These are phyloP conservation scores for Pollachius pollachius DNA, from an alignment of 2,113 vertebrate species.

Conservation along the genomic window DNA sequence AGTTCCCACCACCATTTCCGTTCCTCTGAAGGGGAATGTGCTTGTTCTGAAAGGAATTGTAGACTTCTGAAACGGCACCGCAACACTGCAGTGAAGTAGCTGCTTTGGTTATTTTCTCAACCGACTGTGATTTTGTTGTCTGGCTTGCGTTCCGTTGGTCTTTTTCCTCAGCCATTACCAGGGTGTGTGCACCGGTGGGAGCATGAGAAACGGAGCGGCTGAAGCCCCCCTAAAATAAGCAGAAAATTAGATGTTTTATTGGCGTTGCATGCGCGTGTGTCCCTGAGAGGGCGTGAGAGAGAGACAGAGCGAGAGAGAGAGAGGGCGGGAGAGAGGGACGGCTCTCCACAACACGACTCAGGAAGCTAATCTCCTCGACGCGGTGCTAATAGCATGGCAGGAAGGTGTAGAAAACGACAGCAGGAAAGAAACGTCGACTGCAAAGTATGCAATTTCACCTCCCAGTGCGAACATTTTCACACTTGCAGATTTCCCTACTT, in stretches of 20 bases:
- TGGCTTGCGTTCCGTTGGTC: conserved; percentile 2
- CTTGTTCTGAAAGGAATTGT: background rate
- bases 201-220: conserved; percentile 25
- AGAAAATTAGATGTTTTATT: conserved; percentile 42
- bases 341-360: conserved; percentile 42
- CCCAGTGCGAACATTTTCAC: conserved; percentile 48
- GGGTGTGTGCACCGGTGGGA: conserved; percentile 14
- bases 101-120: background rate
- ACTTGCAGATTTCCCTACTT: conserved; percentile 49
- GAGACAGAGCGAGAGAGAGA: no score
- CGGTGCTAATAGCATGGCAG: conserved; percentile 46
- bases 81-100: background rate
- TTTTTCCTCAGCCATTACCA: conserved; percentile 6
- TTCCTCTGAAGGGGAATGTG: background rate
- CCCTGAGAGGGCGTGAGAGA: conserved; percentile 2
- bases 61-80: background rate
- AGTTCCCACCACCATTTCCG: background rate
- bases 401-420: conserved; percentile 35
- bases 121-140: background rate
- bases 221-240: conserved; percentile 16
- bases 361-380: conserved; percentile 55
- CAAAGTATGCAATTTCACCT: conserved; percentile 54
- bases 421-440: conserved; percentile 34
- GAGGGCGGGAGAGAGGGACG: background rate
- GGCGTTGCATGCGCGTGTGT: conserved; percentile 10